Percentiles rank a stretch among this genome's conserved stretches.
Evolutionary conservation across 2,888 invertebrate genomes (phyloP).

Genomic region (Rhaphigaster nebulosa): DNA sequence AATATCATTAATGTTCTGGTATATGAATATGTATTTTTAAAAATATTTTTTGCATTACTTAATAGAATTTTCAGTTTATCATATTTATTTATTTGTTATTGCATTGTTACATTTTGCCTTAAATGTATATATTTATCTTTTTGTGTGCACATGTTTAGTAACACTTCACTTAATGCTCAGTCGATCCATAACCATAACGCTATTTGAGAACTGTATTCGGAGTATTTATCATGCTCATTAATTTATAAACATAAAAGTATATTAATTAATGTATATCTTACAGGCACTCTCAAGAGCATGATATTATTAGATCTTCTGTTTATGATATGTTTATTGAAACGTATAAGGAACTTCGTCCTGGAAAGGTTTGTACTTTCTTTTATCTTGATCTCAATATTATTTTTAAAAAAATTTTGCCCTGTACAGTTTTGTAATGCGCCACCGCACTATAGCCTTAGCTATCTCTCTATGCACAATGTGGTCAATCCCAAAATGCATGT

Average conservation of each 20-base stretch:
- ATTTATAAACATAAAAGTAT: conserved; percentile 21
- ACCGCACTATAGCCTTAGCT: too few species aligned
- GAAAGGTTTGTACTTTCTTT: conserved; percentile 56
- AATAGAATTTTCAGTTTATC: neutral
- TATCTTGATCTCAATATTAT: neutral
- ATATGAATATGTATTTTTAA: neutral
- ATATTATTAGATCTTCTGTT: conserved; percentile 58
- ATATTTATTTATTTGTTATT: neutral
- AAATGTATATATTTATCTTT: neutral
- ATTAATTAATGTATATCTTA: conserved; percentile 40
- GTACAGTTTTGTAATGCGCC: too few species aligned
- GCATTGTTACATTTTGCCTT: neutral
- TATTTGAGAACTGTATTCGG: neutral
- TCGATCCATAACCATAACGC: neutral
- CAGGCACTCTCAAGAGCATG: conserved; percentile 62
- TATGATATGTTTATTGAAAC: conserved; percentile 63
- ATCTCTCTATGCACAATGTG: too few species aligned
- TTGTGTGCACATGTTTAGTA: neutral
- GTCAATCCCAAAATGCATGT: too few species aligned
- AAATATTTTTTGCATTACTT: neutral
- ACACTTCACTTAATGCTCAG: neutral
- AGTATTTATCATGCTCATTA: neutral
- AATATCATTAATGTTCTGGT: neutral
- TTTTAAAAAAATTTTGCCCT: too few species aligned
- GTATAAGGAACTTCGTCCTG: conserved; percentile 53